Conservation (phyloP, 2,797 vertebrate genomes). For the Peromyscus eremicus region DNA sequence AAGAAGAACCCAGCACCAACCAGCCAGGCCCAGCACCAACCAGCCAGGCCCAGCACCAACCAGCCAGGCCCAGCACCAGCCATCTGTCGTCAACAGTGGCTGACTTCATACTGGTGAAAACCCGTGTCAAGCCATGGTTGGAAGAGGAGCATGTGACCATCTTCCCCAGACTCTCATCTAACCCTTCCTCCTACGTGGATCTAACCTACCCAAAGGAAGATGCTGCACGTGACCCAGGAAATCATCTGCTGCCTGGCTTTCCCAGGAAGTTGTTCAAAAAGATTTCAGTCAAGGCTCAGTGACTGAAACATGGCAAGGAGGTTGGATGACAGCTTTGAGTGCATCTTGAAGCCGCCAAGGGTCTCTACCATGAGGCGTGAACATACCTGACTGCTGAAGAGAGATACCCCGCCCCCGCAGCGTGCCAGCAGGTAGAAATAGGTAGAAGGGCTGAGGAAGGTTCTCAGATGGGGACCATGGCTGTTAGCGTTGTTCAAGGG, state of each 20-base stretch:
- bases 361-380: background rate
- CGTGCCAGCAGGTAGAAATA: background rate
- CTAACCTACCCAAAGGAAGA: conserved; percentile 79
- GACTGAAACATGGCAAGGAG: conserved; percentile 66
- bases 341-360: background rate
- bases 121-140: background rate
- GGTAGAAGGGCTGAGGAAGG: no score
- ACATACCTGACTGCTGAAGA: background rate
- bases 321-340: conserved; percentile 60
- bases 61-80: conserved; percentile 63
- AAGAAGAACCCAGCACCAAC: background rate
- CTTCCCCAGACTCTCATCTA: background rate
- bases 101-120: conserved; percentile 54
- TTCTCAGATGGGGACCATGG: background rate
- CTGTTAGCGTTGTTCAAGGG: background rate
- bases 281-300: conserved; percentile 51
- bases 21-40: conserved; percentile 66
- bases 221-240: conserved; percentile 61
- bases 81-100: background rate
- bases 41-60: conserved; percentile 59
- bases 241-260: conserved; percentile 82
- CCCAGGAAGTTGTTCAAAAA: conserved; percentile 60
- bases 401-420: background rate
- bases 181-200: background rate
- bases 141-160: conserved; percentile 29